Evolutionary conservation across 2,888 invertebrate genomes (phyloP).

Genomic region (Patella pellucida): DNA sequence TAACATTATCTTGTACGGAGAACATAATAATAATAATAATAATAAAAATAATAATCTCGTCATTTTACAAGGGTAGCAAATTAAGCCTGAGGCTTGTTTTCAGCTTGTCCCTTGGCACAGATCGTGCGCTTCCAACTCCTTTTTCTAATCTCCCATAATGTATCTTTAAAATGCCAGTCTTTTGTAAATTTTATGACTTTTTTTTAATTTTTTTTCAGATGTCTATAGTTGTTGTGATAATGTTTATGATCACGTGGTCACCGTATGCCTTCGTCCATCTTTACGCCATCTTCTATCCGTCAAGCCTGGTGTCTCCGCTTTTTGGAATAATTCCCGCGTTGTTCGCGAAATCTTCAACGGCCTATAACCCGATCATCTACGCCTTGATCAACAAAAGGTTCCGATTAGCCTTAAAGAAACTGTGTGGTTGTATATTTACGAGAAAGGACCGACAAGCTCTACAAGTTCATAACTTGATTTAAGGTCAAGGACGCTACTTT

Average conservation of each 20-base stretch:
- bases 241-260: constrained; percentile 41
- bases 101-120: too few relatives aligned
- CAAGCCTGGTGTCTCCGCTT: constrained; percentile 1
- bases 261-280: constrained; percentile 40
- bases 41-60: too few relatives aligned
- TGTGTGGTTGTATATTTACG: constrained; percentile 25
- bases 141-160: too few relatives aligned
- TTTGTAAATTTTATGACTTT: neutral
- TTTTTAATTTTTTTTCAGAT: constrained; percentile 30
- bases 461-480: constrained; percentile 17
- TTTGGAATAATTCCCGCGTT: constrained; percentile 35
- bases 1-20: too few relatives aligned
- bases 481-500: neutral
- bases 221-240: constrained; percentile 37
- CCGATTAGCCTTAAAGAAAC: constrained; percentile 33
- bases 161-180: too few relatives aligned
- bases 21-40: too few relatives aligned
- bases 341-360: constrained; percentile 51
- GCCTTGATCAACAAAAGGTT: constrained; percentile 41
- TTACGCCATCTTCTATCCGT: constrained; percentile 28
- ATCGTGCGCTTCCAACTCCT: too few relatives aligned
- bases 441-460: constrained; percentile 16
- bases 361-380: constrained; percentile 49
- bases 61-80: too few relatives aligned
- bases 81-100: too few relatives aligned